A percentile compares a stretch with the other conserved stretches of the same genome.
Evolutionary conservation across 1,140 invertebrate genomes (phyloP).

Genomic region (Thaumetopoea pityocampa): DNA sequence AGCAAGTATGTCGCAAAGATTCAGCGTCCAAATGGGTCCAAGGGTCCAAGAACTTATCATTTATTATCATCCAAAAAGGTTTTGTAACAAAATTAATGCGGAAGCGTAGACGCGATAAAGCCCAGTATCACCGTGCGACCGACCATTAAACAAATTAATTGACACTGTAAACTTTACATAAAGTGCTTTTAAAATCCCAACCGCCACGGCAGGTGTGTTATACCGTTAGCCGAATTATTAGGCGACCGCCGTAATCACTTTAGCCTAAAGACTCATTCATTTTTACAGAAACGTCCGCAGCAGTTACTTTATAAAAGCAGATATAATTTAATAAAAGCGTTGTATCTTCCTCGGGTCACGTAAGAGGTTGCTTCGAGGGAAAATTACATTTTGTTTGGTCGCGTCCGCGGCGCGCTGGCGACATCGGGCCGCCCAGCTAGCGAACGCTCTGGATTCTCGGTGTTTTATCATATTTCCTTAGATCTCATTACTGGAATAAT

Average conservation of each 20-base stretch:
- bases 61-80: no score
- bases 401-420: conserved; percentile 40
- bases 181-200: conserved; percentile 31
- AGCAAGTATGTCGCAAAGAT: no score
- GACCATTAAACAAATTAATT: conserved; percentile 24
- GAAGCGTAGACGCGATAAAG: conserved; percentile 13
- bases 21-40: no score
- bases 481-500: conserved; percentile 38
- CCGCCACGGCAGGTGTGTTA: conserved; percentile 23
- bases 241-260: conserved; percentile 33
- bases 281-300: conserved; percentile 43
- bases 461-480: conserved; percentile 57
- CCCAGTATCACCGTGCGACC: conserved; percentile 14
- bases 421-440: conserved; percentile 65
- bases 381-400: conserved; percentile 71
- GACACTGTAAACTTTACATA: conserved; percentile 18
- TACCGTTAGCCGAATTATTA: conserved; percentile 27
- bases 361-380: conserved; percentile 58
- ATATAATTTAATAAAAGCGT: conserved; percentile 68
- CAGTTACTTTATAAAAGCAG: conserved; percentile 58
- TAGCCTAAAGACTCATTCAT: conserved; percentile 39
- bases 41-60: no score
- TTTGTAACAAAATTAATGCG: no score
- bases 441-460: conserved; percentile 60
- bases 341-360: conserved; percentile 67